Conservation (phyloP, 2,797 vertebrate species). For the Sarcoramphus papa region DNA sequence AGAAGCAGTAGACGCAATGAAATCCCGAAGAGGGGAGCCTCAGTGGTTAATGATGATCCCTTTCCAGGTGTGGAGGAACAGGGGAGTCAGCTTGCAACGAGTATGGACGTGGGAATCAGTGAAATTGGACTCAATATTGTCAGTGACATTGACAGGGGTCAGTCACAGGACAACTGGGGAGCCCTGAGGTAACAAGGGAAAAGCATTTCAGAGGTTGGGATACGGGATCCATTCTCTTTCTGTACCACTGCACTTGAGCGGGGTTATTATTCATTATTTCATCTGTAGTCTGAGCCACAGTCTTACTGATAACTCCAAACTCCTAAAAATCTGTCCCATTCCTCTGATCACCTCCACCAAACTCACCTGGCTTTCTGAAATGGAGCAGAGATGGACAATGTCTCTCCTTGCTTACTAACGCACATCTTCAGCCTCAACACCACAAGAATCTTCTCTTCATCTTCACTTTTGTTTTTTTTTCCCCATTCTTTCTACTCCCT, state of each 20-base stretch:
- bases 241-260: rapidly evolving
- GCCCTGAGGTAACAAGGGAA: not conserved
- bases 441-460: not conserved
- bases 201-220: not conserved
- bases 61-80: not conserved
- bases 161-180: not conserved
- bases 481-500: not conserved
- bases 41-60: rapidly evolving
- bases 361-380: not conserved
- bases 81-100: not conserved
- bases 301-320: not conserved
- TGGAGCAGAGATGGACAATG: not conserved
- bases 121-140: not conserved
- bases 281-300: not conserved
- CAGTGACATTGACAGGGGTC: not conserved
- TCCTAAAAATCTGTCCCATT: not conserved
- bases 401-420: not conserved
- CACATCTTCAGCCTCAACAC: not conserved
- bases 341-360: not conserved
- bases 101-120: no score
- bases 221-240: not conserved
- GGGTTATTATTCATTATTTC: not conserved
- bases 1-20: not conserved
- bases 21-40: rapidly evolving
- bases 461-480: not conserved